Evolutionary conservation across 2,797 vertebrate genomes (phyloP).

Genomic region (Etheostoma perlongum): DNA sequence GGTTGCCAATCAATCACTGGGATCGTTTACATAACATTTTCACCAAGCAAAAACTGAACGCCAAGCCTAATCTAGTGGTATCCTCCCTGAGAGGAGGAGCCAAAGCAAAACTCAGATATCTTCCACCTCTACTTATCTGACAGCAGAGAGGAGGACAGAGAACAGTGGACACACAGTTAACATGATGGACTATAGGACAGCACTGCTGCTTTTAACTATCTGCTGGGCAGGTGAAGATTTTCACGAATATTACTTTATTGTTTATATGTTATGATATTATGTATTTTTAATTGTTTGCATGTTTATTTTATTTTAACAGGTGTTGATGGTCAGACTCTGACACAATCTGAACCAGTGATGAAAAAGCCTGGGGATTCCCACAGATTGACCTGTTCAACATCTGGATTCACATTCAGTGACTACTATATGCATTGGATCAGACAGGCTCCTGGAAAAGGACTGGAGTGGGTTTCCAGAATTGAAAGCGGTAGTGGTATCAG

Average conservation of each 20-base stretch:
- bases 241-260: not conserved
- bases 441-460: conserved; percentile 48
- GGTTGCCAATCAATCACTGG: too few species aligned
- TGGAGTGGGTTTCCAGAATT: conserved; percentile 36
- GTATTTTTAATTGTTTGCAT: too few species aligned
- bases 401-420: not conserved
- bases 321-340: conserved; percentile 16
- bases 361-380: conserved; percentile 27
- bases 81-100: too few species aligned
- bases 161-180: conserved; percentile 19
- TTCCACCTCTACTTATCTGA: too few species aligned
- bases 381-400: conserved; percentile 28
- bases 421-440: conserved; percentile 4
- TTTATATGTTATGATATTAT: too few species aligned
- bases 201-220: conserved; percentile 21
- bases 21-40: too few species aligned
- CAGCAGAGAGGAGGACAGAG: conserved; percentile 8
- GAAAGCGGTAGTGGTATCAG: too few species aligned
- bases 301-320: too few species aligned
- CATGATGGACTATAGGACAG: conserved; percentile 40
- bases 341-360: conserved; percentile 34
- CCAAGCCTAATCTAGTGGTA: too few species aligned
- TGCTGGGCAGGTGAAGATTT: conserved; percentile 27
- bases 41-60: too few species aligned
- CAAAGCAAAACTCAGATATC: too few species aligned